phyloP scores from a whole-genome alignment of 2,797 vertebrate genomes.

The Hydrocynus forskahlii region DNA sequence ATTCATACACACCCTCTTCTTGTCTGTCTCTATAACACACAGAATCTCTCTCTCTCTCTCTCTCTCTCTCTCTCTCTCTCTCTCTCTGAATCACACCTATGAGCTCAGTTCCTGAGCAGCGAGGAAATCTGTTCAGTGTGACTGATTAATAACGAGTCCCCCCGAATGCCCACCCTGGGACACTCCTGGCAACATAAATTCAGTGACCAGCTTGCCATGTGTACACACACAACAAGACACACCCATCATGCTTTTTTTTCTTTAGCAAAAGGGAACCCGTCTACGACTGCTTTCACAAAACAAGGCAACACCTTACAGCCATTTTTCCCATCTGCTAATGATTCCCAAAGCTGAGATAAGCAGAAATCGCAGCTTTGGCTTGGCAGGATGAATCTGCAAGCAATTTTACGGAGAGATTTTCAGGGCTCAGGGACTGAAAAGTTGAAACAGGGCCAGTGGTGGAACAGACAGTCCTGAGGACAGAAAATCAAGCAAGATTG shows the following conservation, averaged over 20 bases:
- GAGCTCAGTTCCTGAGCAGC: constrained; percentile 63
- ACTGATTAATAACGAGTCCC: constrained; percentile 57
- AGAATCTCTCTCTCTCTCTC: neutral
- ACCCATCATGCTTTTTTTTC: neutral
- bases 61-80: neutral
- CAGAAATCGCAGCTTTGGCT: constrained; percentile 21
- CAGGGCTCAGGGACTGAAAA: constrained; percentile 29
- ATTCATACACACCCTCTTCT: constrained; percentile 28
- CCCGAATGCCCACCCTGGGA: constrained; percentile 10
- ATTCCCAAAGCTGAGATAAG: constrained; percentile 39
- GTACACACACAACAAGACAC: constrained; percentile 39
- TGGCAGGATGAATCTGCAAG: constrained; percentile 22
- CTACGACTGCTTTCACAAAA: constrained; percentile 18
- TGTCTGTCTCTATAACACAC: constrained; percentile 17
- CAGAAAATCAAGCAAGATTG: constrained; percentile 13
- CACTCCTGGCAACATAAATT: constrained; percentile 22
- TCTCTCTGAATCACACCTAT: constrained; percentile 58
- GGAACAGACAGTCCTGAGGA: constrained; percentile 35
- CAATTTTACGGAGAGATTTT: constrained; percentile 39
- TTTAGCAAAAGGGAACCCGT: neutral
- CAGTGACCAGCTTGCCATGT: constrained; percentile 14
- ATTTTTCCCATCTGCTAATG: constrained; percentile 44
- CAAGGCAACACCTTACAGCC: constrained; percentile 38
- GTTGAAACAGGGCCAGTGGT: constrained; percentile 30
- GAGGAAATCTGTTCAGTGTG: constrained; percentile 64